phyloP scores from a whole-genome alignment of 2,888 invertebrate genomes.

The Pristionchus japonicus region DNA sequence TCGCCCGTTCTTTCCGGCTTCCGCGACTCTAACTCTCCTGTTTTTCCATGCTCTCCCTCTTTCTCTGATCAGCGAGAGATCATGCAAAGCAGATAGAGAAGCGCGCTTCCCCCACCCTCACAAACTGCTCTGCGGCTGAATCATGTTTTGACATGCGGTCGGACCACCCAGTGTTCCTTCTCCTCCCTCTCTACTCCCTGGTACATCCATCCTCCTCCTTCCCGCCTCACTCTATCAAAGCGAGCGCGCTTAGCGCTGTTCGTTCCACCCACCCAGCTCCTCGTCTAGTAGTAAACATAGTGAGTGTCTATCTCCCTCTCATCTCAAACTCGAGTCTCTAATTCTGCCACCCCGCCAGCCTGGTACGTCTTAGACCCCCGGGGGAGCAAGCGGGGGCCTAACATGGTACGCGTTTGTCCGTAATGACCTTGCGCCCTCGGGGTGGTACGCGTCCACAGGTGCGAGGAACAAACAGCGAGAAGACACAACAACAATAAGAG shows the following conservation, averaged over 20 bases:
- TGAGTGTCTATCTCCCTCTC: not conserved
- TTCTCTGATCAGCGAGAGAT: not conserved
- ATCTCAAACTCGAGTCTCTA: conserved; percentile 1
- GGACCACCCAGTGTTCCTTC: not conserved
- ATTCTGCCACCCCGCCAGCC: conserved; percentile 1
- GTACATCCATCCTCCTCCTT: conserved; percentile 5
- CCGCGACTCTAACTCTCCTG: no score
- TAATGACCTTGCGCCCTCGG: conserved; percentile 27
- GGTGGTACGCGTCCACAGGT: conserved; percentile 31
- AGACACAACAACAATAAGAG: conserved; percentile 24
- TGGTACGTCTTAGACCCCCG: conserved; percentile 15
- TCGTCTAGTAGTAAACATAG: not conserved
- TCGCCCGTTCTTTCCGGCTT: not conserved
- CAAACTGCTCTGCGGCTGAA: not conserved
- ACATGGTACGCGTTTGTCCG: not conserved
- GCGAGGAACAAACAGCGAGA: not conserved
- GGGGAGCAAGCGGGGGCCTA: not conserved
- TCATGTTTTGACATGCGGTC: conserved; percentile 23
- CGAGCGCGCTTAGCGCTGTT: not conserved
- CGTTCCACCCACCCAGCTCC: not conserved
- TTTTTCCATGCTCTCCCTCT: not conserved
- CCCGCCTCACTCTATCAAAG: not conserved
- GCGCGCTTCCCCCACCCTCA: not conserved
- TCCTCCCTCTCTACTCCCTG: not conserved
- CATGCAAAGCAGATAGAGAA: no score